A percentile compares a stretch with the other conserved stretches of the same genome.
Conservation (phyloP, 2,113 vertebrate species). For the Chloebia gouldiae region DNA sequence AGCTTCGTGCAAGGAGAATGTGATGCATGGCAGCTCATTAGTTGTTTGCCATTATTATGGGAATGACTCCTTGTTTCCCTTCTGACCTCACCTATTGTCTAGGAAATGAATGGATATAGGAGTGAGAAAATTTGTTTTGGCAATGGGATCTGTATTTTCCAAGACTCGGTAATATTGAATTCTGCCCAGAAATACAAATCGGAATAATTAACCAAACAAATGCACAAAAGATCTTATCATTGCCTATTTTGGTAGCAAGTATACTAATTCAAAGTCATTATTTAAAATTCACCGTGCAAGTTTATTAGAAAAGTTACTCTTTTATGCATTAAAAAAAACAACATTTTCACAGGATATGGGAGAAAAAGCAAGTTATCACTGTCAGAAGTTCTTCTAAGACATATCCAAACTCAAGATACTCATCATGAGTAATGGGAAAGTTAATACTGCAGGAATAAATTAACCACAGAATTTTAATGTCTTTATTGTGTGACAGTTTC, state of each 20-base stretch:
- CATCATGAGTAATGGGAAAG: conserved; percentile 61
- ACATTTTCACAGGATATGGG: conserved; percentile 9
- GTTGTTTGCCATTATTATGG: neutral
- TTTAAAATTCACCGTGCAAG: conserved; percentile 42
- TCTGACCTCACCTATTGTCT: conserved; percentile 58
- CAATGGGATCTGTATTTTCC: conserved; percentile 27
- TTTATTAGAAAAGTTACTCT: conserved; percentile 54
- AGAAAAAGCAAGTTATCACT: conserved; percentile 47
- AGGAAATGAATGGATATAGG: conserved; percentile 36
- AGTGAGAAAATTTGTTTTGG: conserved; percentile 54
- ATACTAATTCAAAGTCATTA: conserved; percentile 18
- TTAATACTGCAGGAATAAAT: conserved; percentile 66
- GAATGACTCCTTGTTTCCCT: conserved; percentile 54
- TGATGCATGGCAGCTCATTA: conserved; percentile 17
- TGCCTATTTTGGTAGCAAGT: conserved; percentile 19
- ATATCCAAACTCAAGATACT: conserved; percentile 52
- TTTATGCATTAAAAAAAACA: neutral
- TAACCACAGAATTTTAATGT: conserved; percentile 69
- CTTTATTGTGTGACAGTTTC: conserved; percentile 57
- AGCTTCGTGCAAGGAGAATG: neutral
- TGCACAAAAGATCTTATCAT: conserved; percentile 7
- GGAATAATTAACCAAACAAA: conserved; percentile 46
- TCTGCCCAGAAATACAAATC: conserved; percentile 19
- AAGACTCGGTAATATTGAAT: neutral
- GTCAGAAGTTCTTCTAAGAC: conserved; percentile 42